Evolutionary conservation across 2,888 invertebrate genomes (phyloP).

Genomic region (Dinocampus coccinellae): DNA sequence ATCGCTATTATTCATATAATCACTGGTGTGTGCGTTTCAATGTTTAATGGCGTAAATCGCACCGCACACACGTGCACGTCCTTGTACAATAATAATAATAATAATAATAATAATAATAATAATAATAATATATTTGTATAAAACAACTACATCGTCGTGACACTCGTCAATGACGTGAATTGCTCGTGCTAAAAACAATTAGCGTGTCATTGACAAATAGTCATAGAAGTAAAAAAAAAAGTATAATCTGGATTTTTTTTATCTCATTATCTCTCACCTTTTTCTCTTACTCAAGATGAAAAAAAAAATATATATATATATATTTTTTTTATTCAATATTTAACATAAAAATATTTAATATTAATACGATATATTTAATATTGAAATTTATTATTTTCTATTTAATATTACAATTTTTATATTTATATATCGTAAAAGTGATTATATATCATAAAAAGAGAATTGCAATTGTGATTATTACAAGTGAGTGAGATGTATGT

Average conservation of each 20-base stretch:
- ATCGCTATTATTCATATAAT: not conserved
- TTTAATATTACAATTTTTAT: not conserved
- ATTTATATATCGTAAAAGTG: not conserved
- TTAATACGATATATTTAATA: too few relatives aligned
- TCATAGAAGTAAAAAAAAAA: constrained; percentile 12
- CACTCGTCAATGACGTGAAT: constrained; percentile 24
- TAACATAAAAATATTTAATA: too few relatives aligned
- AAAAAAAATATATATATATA: too few relatives aligned
- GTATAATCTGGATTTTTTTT: constrained; percentile 6
- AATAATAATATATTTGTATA: constrained; percentile 25
- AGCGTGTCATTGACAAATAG: constrained; percentile 28
- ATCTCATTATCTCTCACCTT: too few relatives aligned
- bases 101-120: not conserved
- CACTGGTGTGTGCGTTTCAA: not conserved
- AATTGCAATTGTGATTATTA: not conserved
- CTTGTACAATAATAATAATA: constrained; percentile 10
- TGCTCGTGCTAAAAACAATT: constrained; percentile 30
- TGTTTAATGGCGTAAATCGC: constrained; percentile 23
- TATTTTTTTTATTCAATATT: too few relatives aligned
- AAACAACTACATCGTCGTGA: constrained; percentile 29
- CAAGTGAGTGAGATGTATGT: not conserved
- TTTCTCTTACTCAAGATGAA: too few relatives aligned
- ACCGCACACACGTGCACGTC: constrained; percentile 20
- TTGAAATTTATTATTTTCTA: not conserved
- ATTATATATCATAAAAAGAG: not conserved